Evolutionary conservation across 2,888 invertebrate genomes (phyloP), one percentile per base, ranked within the genome.

Genomic region (Metalampra italica): DNA sequence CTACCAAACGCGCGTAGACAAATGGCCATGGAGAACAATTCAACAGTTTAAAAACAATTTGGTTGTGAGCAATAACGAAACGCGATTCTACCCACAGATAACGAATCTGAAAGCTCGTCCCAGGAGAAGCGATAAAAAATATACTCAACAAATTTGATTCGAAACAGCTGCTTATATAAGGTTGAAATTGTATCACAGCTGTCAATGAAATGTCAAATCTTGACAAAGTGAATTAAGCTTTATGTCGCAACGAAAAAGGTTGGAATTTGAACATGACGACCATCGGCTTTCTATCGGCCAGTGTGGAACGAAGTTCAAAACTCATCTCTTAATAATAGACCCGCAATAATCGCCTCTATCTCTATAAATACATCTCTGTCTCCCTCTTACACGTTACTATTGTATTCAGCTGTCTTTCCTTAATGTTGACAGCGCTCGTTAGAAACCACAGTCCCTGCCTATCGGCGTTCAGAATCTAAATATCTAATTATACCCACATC

Each of bases 401-500:
- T 44, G 42, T 44, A 57, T 70, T 67, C 54, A 47, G 43, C 65
- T 60, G 43, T 76, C 74, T 61, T 68, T 57, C 53, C 81, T 68
- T 53, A 57, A 46, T 70, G 77, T 78, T 84, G 85, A 84, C 85
- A 84, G 82, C 69, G 62, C 71, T 77, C 75, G 77, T 79, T 72
- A 74, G 73, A 76, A 78, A 78, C 79, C 74, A 68, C 75, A 67
- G 65, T 56, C 64, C 68, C 68, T 70, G 59, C 68, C 65, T 88
- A 87, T 87, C 87, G 75, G 72, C 71, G 65, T 78, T 80, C 71
- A 69, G 75, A 79, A 89, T 88, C 88, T 82, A 80, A 78, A 80
- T 78, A 79, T 78, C 83, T 89, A 88, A 88, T 88, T 88, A 87
- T 86, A 88, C 88, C 88, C 87, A 85, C 86, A 89, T 89, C 88